Evolutionary conservation across 1,140 invertebrate species (phyloP), one percentile per base, ranked within the genome.

Genomic region (Ptiloglossa arizonensis): DNA sequence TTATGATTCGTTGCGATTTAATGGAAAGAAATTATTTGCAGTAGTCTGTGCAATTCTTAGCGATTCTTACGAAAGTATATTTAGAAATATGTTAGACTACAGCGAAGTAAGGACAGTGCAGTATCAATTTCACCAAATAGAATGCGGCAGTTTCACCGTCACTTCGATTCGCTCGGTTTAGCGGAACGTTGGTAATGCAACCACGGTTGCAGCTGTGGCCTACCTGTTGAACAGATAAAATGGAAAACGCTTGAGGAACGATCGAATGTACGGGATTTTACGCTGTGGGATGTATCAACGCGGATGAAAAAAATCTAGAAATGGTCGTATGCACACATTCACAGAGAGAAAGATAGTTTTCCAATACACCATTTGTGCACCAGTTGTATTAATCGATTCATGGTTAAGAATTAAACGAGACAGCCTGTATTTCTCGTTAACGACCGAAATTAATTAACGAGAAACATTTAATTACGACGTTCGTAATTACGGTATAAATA

Each of bases 211-310:
- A 70, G 35, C 46, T 41, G 32, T 54, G 44, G 69, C 67, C 82
- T 85, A 85, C 81, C 83, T 85, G 83, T 85, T 85, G 83, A 85
- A 80, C 54, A 67, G 79, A 29, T 52, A 66, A 80, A 83, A 41
- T 83, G 68, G 38, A 66, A 80, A 75, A 80, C 63, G 56, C 44
- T 52, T n/a, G 29, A 38, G 22, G 29, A 32, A 38, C 38, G 64
- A 66, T 82, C 50, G 27, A 70, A 69, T 27, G 29, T 41, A 1
- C 24, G 29, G 22, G 27, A 75, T 70, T 79, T 63, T 15, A 66
- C 50, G 50, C 24, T 5, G 22, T 8, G 32, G 27, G 6, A 32
- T 24, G 24, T 19, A 15, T 15, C 15, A 52, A 35, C 8, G 44
- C 6, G 8, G 38, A 38, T 2, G 15, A n/a, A 62, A 50, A 48